Conservation (phyloP, 2,113 vertebrate species). For the Vombatus ursinus region DNA sequence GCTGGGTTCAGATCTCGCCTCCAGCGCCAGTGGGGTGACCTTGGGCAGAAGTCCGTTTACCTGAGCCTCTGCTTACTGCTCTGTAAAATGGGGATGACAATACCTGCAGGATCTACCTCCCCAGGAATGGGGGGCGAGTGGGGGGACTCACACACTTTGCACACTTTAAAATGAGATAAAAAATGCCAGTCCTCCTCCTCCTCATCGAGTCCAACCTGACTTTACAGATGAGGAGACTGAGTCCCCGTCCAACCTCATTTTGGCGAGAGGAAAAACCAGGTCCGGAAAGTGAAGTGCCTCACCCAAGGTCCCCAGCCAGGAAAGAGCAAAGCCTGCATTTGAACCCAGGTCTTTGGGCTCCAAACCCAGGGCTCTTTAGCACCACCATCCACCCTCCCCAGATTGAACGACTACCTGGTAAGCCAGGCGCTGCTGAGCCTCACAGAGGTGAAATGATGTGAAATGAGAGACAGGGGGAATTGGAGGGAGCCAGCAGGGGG, state of each 20-base stretch:
- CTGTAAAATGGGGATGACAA: background rate
- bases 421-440: background rate
- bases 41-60: too few species aligned
- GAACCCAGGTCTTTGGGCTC: background rate
- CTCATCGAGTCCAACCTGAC: too few species aligned
- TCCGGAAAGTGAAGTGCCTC: background rate
- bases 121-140: too few species aligned
- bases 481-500: background rate
- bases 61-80: background rate
- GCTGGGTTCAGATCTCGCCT: background rate
- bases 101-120: background rate
- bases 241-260: too few species aligned
- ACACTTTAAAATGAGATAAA: too few species aligned
- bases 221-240: too few species aligned
- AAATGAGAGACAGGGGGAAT: background rate
- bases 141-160: too few species aligned
- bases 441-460: background rate
- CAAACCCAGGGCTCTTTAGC: rapidly evolving
- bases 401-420: background rate
- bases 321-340: background rate
- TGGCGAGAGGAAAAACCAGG: background rate
- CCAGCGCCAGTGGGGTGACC: background rate
- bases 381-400: rapidly evolving
- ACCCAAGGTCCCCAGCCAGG: background rate
- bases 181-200: too few species aligned